Evolutionary conservation across 2,797 vertebrate genomes (phyloP), one percentile per base, ranked within the genome.

Genomic region (Pitangus sulphuratus): DNA sequence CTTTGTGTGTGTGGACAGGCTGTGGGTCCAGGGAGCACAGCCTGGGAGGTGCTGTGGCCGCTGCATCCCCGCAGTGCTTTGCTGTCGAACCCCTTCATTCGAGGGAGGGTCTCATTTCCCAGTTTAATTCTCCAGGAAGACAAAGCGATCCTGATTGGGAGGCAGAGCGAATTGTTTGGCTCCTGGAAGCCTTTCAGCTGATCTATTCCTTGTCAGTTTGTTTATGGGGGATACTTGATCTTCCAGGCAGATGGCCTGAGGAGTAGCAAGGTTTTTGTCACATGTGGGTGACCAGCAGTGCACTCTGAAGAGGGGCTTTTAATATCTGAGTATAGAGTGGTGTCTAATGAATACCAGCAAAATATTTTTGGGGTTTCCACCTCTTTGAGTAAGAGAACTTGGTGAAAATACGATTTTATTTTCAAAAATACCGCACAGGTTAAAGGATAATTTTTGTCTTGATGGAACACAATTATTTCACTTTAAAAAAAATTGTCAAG

Each of bases 161-260:
- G 56, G 53, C 53, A 51, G 64, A 53, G 68, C 60, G 24, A 37
- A 74, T 77, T 56, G 71, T 17, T 83, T 6, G 9, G 56, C 78
- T 77, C 15, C 83, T 72, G 39, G 44, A 45, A 90, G 90, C 77
- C 77, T 79, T 87, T 24, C 66, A 35, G 68, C 93, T 85, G 93
- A 70, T 87, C 0, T 6, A 8, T 87, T 66, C 81, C 80, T 58
- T 70, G 81, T 77, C 80, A 37, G 62, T 40, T 75, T 89, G 84
- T 79, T 82, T 82, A 14, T 28, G 35, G 91, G 66, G 84, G 90
- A 71, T 53, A 78, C 72, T 77, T 89, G 96, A 87, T 93, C 81
- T 92, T 66, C 3, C 5, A 33, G 74, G 81, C 88, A 35, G 69
- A 42, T 87, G 84, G 77, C 91, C 87, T 70, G 18, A 74, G 94